Percentiles rank a stretch among this genome's conserved stretches.
Evolutionary conservation across 2,888 invertebrate species (phyloP).

Genomic region (Ditylenchus weischeri): DNA sequence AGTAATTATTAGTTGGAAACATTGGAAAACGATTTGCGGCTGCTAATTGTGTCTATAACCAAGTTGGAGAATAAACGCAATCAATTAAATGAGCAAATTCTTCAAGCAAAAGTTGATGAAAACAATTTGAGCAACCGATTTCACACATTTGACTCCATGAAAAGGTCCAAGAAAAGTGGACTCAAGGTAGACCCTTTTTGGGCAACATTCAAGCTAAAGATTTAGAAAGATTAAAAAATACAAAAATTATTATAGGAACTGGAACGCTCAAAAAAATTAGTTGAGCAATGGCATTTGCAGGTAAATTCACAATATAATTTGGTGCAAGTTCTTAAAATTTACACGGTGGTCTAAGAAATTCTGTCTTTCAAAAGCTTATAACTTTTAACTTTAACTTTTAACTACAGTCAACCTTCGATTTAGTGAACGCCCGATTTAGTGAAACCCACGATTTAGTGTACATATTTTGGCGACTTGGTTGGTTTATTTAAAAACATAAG

Average conservation of each 20-base stretch:
- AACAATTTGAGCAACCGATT: constrained; percentile 28
- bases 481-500: too few species aligned
- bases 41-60: not conserved
- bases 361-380: too few species aligned
- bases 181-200: constrained; percentile 20
- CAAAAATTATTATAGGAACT: constrained; percentile 13
- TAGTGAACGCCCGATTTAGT: too few species aligned
- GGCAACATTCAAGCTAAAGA: too few species aligned
- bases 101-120: constrained; percentile 31
- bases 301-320: constrained; percentile 12
- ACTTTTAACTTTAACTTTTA: too few species aligned
- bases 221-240: too few species aligned
- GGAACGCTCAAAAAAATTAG: constrained; percentile 13
- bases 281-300: constrained; percentile 23
- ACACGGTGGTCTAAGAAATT: too few species aligned
- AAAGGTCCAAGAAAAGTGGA: constrained; percentile 13
- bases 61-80: constrained; percentile 19
- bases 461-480: too few species aligned
- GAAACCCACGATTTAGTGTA: too few species aligned
- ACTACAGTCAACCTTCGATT: too few species aligned
- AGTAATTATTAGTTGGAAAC: not conserved
- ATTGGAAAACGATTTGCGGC: not conserved
- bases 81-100: constrained; percentile 13
- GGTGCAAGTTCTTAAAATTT: too few species aligned
- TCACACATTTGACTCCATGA: constrained; percentile 27